Evolutionary conservation across 2,113 vertebrate species (phyloP), one percentile per base, ranked within the genome.

Genomic region (Campylomormyrus tamandua): DNA sequence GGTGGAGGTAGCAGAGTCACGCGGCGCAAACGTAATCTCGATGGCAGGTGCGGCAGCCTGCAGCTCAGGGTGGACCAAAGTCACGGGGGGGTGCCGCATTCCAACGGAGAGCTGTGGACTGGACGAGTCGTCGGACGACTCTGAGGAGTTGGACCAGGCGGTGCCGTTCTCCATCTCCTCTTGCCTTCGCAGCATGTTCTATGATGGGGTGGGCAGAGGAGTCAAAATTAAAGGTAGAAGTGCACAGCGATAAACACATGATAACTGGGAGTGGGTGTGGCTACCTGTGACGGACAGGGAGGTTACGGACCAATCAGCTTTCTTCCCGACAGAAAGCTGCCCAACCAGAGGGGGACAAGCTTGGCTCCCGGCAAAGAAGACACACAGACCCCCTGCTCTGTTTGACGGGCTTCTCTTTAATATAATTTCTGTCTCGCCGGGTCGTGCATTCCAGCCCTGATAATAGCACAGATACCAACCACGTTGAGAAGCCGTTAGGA

Each of bases 41-140:
- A 97, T 96, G 92, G 97, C 90, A 0, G 95, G 95, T 35, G 93
- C 94, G 0, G 94, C 92, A 0, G 96, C 92, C 92, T 98, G 97
- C 86, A 97, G 92, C 56, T 96, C 96, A 0, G 96, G 96, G 93
- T 97, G 96, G 87, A 97, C 96, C 39, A 97, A 90, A 74, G 95
- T 95, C 90, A 95, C 97, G 0, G 95, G 88, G 1, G 92, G 90
- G 1, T 96, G 97, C 17, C 95, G 96, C 56, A 94, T 83, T 0
- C 94, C 95, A 10, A 94, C 93, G 0, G 97, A 96, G 0, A 98
- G 95, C 95, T 97, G 97, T 6, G 98, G 98, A 91, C 98, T 98
- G 87, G 97, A 98, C 8, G 98, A 99, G 91, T 99, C 98, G 0
- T 99, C 98, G 0, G 98, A 99, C 1, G 98, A 99, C 90, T 99